Conservation (phyloP, 2,797 vertebrate species). For the Propithecus perrieri region DNA sequence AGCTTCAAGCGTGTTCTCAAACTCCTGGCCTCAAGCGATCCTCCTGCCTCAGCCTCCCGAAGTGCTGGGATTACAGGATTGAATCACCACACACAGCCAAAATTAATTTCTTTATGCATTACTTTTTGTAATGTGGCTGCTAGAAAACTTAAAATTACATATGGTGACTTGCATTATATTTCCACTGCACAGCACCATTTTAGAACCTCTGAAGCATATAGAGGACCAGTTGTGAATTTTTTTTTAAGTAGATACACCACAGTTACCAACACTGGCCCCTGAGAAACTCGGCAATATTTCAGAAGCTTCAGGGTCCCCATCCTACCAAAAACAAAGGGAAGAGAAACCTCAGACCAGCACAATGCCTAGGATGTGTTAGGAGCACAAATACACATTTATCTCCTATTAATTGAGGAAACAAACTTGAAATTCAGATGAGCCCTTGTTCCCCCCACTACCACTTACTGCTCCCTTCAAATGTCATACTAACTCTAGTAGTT, state of each 20-base stretch:
- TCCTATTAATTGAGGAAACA: neutral
- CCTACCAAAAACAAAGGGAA: neutral
- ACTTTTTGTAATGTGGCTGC: constrained; percentile 4
- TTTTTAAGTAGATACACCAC: neutral
- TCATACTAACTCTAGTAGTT: neutral
- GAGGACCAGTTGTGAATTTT: neutral
- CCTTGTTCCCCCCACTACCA: neutral
- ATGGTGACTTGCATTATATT: neutral
- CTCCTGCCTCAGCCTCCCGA: neutral
- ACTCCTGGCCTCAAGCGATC: too few species aligned
- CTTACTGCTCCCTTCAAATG: constrained; percentile 14
- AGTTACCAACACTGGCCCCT: neutral
- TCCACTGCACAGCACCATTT: neutral
- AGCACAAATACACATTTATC: neutral
- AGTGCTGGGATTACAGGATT: neutral
- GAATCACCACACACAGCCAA: neutral
- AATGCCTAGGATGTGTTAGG: neutral
- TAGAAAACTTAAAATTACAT: constrained; percentile 19
- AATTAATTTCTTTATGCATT: neutral
- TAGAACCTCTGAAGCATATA: neutral
- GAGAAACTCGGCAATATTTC: constrained; percentile 17
- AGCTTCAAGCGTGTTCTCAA: too few species aligned
- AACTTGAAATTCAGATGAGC: constrained; percentile 23
- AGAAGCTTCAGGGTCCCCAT: neutral
- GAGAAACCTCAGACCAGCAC: neutral